A percentile compares a stretch with the other conserved stretches of the same genome.
Conservation (phyloP, 2,113 vertebrate species). For the Alligator mississippiensis region DNA sequence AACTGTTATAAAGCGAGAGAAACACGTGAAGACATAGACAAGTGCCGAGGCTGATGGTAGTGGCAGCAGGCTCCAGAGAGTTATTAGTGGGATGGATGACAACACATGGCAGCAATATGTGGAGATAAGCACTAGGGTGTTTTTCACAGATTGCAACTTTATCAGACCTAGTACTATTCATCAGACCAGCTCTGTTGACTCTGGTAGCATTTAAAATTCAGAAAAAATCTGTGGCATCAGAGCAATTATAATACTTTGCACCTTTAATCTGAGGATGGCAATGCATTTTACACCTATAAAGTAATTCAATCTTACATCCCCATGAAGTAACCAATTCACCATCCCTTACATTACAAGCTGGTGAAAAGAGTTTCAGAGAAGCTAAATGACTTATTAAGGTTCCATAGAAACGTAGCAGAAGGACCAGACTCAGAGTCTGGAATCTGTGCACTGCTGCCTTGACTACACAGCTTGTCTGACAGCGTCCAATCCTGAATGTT, state of each 20-base stretch:
- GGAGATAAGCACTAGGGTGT: neutral
- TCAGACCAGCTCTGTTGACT: neutral
- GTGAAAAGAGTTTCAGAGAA: neutral
- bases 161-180: neutral
- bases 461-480: neutral
- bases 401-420: neutral
- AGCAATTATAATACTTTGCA: neutral
- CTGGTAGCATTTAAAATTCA: neutral
- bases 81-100: neutral
- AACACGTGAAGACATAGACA: neutral
- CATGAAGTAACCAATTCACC: neutral
- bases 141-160: neutral
- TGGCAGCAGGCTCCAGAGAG: neutral
- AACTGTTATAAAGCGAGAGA: neutral
- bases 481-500: neutral
- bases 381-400: neutral
- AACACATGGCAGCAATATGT: neutral
- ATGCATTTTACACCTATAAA: neutral
- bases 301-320: neutral
- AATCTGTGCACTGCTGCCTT: neutral
- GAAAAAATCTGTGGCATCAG: neutral
- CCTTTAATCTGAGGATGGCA: neutral
- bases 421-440: neutral
- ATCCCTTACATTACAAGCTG: neutral
- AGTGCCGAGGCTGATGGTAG: neutral